These are phyloP conservation scores for Homalodisca vitripennis DNA, from an alignment of 1,140 invertebrate genomes.

Conservation along the genomic window DNA sequence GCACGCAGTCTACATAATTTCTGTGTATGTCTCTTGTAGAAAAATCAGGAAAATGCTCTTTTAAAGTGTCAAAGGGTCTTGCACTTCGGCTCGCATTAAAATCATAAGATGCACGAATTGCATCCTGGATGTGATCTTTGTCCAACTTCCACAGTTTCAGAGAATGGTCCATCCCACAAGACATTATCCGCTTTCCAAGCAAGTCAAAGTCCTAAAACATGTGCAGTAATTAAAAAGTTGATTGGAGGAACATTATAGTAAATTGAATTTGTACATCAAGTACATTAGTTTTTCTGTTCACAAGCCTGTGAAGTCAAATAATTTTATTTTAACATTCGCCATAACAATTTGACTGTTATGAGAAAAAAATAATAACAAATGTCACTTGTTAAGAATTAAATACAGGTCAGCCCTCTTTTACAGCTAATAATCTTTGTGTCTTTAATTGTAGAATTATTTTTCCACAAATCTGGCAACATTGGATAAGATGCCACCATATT, in stretches of 20 bases:
- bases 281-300: neutral
- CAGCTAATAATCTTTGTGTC: too few relatives aligned
- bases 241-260: neutral
- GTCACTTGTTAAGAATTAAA: too few relatives aligned
- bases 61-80: slow-evolving; percentile 84
- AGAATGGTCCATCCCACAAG: slow-evolving; percentile 98
- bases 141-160: slow-evolving; percentile 91
- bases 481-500: too few relatives aligned
- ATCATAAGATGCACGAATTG: slow-evolving; percentile 82
- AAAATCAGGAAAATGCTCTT: slow-evolving; percentile 95
- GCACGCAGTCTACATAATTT: slow-evolving; percentile 98
- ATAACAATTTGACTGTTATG: too few relatives aligned
- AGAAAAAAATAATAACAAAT: too few relatives aligned
- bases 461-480: too few relatives aligned
- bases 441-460: too few relatives aligned
- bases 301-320: neutral
- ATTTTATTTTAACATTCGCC: too few relatives aligned
- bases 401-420: too few relatives aligned
- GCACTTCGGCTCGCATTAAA: slow-evolving; percentile 72
- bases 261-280: neutral
- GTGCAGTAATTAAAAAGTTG: neutral
- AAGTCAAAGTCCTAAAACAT: slow-evolving; percentile 79
- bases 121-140: slow-evolving; percentile 78
- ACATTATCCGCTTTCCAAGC: slow-evolving; percentile 85
- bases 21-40: slow-evolving; percentile 96